Percentiles rank a stretch among this genome's conserved stretches.
These are phyloP conservation scores for Agapornis roseicollis DNA, from an alignment of 2,113 vertebrate genomes.

Conservation along the genomic window DNA sequence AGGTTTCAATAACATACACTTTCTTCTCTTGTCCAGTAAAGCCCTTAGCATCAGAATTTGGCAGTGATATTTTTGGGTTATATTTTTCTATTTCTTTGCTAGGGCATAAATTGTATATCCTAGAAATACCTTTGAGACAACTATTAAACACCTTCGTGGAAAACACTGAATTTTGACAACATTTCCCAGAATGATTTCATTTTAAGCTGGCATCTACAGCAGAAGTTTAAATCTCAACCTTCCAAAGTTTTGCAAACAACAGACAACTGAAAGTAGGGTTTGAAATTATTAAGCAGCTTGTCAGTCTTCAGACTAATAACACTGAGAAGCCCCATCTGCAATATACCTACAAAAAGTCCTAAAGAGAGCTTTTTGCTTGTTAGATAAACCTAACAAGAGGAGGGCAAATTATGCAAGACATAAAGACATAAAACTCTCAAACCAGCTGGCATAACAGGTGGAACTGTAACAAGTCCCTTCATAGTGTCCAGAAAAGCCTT, in stretches of 20 bases:
- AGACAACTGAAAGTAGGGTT: not conserved
- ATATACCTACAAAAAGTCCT: not conserved
- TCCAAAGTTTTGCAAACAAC: not conserved
- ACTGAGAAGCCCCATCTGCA: accelerated
- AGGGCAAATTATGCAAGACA: not conserved
- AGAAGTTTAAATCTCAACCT: not conserved
- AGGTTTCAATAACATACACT: not conserved
- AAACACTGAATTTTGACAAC: not conserved
- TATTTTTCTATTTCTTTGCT: not conserved
- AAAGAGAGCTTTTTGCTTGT: not conserved
- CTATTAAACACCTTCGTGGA: not conserved
- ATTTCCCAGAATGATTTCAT: not conserved
- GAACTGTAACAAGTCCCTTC: not conserved
- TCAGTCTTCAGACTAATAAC: not conserved
- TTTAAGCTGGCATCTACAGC: not conserved
- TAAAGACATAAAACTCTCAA: not conserved
- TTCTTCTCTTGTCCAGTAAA: not conserved
- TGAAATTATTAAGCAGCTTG: not conserved
- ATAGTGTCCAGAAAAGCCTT: not conserved
- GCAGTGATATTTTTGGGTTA: not conserved
- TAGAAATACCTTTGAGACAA: not conserved
- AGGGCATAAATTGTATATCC: not conserved
- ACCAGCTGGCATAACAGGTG: accelerated
- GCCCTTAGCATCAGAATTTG: not conserved
- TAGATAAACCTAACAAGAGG: not conserved